Evolutionary conservation across 2,113 vertebrate species (phyloP).

Genomic region (Dipodomys stephensi): DNA sequence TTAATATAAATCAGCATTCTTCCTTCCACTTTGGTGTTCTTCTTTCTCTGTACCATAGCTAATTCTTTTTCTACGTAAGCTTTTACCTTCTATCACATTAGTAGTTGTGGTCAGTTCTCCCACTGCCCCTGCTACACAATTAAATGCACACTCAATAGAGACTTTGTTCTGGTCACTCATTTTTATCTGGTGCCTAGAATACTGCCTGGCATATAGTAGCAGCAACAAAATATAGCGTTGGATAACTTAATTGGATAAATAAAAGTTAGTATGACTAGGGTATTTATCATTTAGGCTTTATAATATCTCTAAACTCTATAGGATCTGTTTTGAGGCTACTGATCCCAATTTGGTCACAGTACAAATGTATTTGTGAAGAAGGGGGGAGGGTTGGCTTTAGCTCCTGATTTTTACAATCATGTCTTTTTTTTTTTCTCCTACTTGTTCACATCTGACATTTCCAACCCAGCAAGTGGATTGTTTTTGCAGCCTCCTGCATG

Average conservation of each 20-base stretch:
- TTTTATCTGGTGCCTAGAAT: neutral
- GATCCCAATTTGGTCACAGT: neutral
- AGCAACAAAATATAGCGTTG: neutral
- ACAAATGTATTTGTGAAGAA: neutral
- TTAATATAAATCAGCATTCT: neutral
- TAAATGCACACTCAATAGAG: neutral
- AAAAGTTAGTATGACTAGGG: neutral
- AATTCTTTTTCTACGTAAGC: neutral
- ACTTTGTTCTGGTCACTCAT: neutral
- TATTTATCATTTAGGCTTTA: neutral
- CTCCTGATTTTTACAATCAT: neutral
- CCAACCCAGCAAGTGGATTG: neutral
- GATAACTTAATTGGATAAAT: neutral
- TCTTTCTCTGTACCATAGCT: neutral
- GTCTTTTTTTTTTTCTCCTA: neutral
- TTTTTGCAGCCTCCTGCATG: conserved; percentile 7
- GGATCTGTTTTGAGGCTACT: neutral
- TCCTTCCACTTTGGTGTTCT: neutral
- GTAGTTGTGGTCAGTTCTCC: neutral
- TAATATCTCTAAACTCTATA: neutral
- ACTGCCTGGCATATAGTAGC: neutral
- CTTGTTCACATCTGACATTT: conserved; percentile 10
- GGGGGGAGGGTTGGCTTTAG: neutral
- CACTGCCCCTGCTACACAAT: rapidly evolving
- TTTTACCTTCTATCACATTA: neutral